Percentiles rank a stretch among this genome's conserved stretches.
These are phyloP conservation scores for Pristionchus arcanus DNA, from an alignment of 2,888 invertebrate species.

Conservation along the genomic window DNA sequence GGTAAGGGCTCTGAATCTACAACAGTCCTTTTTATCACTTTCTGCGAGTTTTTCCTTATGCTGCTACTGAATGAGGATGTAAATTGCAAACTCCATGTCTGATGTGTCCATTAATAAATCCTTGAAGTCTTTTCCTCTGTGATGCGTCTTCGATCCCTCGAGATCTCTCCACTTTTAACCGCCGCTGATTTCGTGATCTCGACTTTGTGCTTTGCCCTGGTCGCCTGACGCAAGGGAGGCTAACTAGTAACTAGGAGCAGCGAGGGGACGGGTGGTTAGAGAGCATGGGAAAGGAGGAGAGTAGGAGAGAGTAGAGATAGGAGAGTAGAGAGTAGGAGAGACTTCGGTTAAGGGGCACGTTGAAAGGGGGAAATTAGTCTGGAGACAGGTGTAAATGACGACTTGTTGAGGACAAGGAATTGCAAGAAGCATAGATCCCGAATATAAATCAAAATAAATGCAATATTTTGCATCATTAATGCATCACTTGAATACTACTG, in stretches of 20 bases:
- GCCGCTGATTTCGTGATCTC: neutral
- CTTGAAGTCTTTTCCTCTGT: neutral
- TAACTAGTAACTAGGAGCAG: neutral
- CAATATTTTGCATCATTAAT: no score
- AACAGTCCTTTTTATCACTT: no score
- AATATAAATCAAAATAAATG: neutral
- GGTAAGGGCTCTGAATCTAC: no score
- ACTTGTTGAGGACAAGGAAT: neutral
- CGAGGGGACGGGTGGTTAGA: no score
- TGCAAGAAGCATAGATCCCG: neutral
- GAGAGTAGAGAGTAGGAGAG: neutral
- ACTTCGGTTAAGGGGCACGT: neutral
- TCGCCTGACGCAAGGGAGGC: neutral
- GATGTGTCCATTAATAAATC: neutral
- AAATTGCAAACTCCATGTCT: no score
- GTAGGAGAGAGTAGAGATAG: no score
- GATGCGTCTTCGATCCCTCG: neutral
- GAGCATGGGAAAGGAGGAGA: no score
- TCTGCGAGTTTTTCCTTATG: no score
- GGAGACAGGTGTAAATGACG: neutral
- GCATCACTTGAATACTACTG: no score
- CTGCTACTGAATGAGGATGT: no score
- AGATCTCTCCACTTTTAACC: neutral
- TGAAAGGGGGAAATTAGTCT: neutral
- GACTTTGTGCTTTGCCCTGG: neutral